Evolutionary conservation across 2,797 vertebrate species (phyloP), one percentile per base, ranked within the genome.

Genomic region (Enteromius paludinosus): DNA sequence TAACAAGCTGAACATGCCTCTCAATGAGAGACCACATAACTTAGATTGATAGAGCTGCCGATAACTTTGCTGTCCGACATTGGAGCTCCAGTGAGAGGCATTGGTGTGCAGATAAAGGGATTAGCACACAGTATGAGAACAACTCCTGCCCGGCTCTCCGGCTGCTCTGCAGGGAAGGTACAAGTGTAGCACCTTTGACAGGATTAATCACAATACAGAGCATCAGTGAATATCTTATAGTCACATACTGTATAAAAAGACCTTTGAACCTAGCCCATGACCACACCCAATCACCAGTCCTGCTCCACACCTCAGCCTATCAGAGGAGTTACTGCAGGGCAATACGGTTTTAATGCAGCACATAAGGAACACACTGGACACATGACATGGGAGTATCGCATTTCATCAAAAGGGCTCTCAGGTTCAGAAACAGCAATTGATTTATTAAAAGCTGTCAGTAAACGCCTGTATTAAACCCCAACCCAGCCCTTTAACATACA

Each of bases 281-380:
- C 56, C 65, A 78, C 54, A 0, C 74, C 41, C 28, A 59, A 30
- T 77, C 38, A 45, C 74, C 38, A 62, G 38, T 45, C 25, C 3
- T 2, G 3, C 15, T 17, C 14, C 7, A 74, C 45, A 52, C 49
- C 20, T 54, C 62, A 66, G 76, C n/a, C 30, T 64, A n/a, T 65
- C 33, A 76, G 62, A 52, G 20, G 45, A 62, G 45, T 75, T 82
- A 35, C 83, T 84, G 56, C 69, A 71, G 35, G 38, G 25, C 14
- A 80, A 47, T 61, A 12, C 71, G 18, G 11, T 17, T 70, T 79
- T 71, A 76, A 82, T 87, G 88, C 74, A 81, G 89, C 2, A 69
- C 30, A 87, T 87, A 89, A 88, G 82, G 0, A 41, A 87, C 75
- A 89, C 77, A 84, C 84, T 86, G 88, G 89, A 85, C 86, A 90